These are phyloP conservation scores for Drosophila atroscutellata DNA, from an alignment of 2,888 invertebrate species.

Conservation along the genomic window DNA sequence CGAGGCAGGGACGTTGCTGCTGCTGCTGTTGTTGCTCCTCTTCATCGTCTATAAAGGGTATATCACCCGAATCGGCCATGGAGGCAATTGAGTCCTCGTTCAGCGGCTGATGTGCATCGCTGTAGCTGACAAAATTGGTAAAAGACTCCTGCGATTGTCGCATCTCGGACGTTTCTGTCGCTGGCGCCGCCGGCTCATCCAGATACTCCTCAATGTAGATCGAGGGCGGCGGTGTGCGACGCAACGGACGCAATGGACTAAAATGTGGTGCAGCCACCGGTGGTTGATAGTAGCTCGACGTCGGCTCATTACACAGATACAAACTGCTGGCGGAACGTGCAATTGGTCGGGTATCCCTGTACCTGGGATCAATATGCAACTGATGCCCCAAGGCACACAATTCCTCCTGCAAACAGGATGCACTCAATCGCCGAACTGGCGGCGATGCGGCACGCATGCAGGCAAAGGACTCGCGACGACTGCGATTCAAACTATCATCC, in stretches of 20 bases:
- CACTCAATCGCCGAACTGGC: slow-evolving; percentile 80
- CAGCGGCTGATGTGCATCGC: slow-evolving; percentile 83
- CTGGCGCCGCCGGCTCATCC: slow-evolving; percentile 59
- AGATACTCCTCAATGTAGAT: slow-evolving; percentile 84
- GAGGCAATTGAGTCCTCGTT: slow-evolving; percentile 84
- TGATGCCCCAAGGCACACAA: slow-evolving; percentile 82
- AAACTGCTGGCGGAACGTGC: slow-evolving; percentile 83
- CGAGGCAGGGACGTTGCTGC: slow-evolving; percentile 53
- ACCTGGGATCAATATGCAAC: slow-evolving; percentile 84
- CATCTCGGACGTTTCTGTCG: slow-evolving; percentile 47
- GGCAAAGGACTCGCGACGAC: slow-evolving; percentile 77
- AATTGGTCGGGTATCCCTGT: slow-evolving; percentile 84
- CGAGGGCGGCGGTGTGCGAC: slow-evolving; percentile 82
- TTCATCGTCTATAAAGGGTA: slow-evolving; percentile 85
- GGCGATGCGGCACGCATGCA: slow-evolving; percentile 75
- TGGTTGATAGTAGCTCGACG: slow-evolving; percentile 40
- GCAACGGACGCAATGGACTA: slow-evolving; percentile 69
- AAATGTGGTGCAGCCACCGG: slow-evolving; percentile 45
- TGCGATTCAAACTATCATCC: slow-evolving; percentile 83
- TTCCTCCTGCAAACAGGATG: slow-evolving; percentile 84
- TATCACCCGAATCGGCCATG: slow-evolving; percentile 83
- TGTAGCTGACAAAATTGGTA: slow-evolving; percentile 73
- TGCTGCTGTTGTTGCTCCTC: slow-evolving; percentile 80
- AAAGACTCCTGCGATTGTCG: slow-evolving; percentile 82
- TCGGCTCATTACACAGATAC: slow-evolving; percentile 66